Conservation (phyloP, 37 sponge, comb jelly and placozoan genomes). For the Lycopodina hypogea region DNA sequence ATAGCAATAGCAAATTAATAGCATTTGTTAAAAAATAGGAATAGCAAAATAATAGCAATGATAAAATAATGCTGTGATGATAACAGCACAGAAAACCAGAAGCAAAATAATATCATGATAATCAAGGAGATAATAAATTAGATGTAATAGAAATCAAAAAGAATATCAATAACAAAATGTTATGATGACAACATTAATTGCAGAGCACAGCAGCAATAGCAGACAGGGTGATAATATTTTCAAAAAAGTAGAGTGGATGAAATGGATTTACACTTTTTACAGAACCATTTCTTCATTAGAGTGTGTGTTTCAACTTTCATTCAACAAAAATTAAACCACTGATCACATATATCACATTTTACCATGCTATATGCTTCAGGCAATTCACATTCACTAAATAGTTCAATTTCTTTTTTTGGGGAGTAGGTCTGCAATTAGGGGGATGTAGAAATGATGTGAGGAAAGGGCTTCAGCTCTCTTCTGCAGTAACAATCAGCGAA, state of each 20-base stretch:
- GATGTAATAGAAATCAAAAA: too few relatives aligned
- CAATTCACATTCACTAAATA: not conserved
- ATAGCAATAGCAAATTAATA: too few relatives aligned
- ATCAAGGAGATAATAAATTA: too few relatives aligned
- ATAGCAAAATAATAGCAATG: too few relatives aligned
- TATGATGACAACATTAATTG: too few relatives aligned
- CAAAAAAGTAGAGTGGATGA: not conserved
- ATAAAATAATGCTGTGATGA: too few relatives aligned
- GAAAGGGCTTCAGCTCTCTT: not conserved
- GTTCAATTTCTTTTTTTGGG: not conserved
- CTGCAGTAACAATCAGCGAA: not conserved
- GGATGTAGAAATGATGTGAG: not conserved
- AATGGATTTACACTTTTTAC: not conserved
- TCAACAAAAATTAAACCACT: not conserved
- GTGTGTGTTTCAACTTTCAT: not conserved
- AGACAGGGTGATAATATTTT: too few relatives aligned
- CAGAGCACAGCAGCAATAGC: too few relatives aligned
- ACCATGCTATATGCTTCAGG: not conserved
- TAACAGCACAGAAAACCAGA: too few relatives aligned
- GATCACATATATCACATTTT: not conserved
- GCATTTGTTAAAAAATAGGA: too few relatives aligned
- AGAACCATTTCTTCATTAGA: not conserved
- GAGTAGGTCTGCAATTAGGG: not conserved
- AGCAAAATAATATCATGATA: too few relatives aligned
- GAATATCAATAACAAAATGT: too few relatives aligned